These are phyloP conservation scores for Phyllotreta striolata DNA, from an alignment of 2,888 invertebrate species.

Conservation along the genomic window DNA sequence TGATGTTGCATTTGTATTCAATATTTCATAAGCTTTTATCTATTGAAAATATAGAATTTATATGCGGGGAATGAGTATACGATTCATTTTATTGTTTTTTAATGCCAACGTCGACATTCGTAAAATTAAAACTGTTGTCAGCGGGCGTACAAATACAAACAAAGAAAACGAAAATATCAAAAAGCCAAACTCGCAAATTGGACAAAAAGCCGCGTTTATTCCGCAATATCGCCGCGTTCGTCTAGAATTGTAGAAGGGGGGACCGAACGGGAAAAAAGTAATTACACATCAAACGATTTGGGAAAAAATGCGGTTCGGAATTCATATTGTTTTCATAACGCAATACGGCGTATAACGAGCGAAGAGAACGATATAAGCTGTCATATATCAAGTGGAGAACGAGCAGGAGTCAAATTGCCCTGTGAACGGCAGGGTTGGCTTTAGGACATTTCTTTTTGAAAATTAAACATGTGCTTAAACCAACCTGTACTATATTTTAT, in stretches of 20 bases:
- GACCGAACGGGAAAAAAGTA: slow-evolving; percentile 55
- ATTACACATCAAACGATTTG: slow-evolving; percentile 62
- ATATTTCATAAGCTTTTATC: too few species aligned
- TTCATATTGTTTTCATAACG: slow-evolving; percentile 63
- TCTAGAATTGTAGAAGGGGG: slow-evolving; percentile 1
- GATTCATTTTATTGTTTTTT: too few species aligned
- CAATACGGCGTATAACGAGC: slow-evolving; percentile 54
- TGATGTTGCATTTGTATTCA: too few species aligned
- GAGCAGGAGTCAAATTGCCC: slow-evolving; percentile 47
- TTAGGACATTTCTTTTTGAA: background rate
- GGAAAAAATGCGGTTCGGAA: slow-evolving; percentile 61
- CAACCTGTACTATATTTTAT: too few species aligned
- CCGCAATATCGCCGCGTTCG: slow-evolving; percentile 21
- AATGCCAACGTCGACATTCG: too few species aligned
- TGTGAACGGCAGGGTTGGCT: slow-evolving; percentile 32
- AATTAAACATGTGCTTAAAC: background rate
- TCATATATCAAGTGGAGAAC: slow-evolving; percentile 58
- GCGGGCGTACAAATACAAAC: too few species aligned
- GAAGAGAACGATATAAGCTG: slow-evolving; percentile 55
- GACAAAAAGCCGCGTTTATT: slow-evolving; percentile 35
- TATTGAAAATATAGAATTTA: too few species aligned
- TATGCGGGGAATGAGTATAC: too few species aligned
- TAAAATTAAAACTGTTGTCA: too few species aligned
- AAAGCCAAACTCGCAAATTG: too few species aligned
- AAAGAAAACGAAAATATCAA: too few species aligned